Evolutionary conservation across 2,888 invertebrate genomes (phyloP).

Genomic region (Desoria tigrina): DNA sequence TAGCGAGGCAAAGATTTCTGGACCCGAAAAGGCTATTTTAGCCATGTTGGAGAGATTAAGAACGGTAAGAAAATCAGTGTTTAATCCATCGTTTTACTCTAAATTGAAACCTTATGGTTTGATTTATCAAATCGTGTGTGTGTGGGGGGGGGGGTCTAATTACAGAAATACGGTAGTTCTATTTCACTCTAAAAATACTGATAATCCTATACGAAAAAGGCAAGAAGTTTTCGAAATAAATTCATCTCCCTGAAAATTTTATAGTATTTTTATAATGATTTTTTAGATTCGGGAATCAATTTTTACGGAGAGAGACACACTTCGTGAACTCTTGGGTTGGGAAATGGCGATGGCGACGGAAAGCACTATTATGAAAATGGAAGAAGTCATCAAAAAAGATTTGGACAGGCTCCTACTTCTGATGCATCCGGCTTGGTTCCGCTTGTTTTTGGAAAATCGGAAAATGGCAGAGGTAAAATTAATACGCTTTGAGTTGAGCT

Average conservation of each 20-base stretch:
- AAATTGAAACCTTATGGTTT: too few species aligned
- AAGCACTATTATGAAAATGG: slow-evolving; percentile 46
- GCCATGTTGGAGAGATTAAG: slow-evolving; percentile 32
- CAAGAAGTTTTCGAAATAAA: background rate
- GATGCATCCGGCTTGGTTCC: slow-evolving; percentile 51
- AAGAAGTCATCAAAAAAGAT: slow-evolving; percentile 45
- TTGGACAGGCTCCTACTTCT: slow-evolving; percentile 45
- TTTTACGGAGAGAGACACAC: slow-evolving; percentile 44
- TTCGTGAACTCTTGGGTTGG: slow-evolving; percentile 45
- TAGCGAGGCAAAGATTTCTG: slow-evolving; percentile 38
- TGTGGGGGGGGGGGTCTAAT: background rate
- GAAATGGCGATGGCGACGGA: slow-evolving; percentile 48
- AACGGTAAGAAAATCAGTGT: slow-evolving; percentile 25
- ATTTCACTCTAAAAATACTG: too few species aligned
- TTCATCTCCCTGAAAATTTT: background rate
- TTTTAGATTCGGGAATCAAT: slow-evolving; percentile 46
- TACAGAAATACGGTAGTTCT: background rate
- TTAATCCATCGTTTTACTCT: too few species aligned
- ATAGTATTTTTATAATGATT: background rate
- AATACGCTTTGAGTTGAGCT: background rate
- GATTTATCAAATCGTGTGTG: too few species aligned
- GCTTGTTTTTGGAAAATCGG: slow-evolving; percentile 46
- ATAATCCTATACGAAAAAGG: background rate
- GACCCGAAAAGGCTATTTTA: slow-evolving; percentile 43
- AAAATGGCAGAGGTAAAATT: slow-evolving; percentile 45